Base-by-base conservation (phyloP, 2,888 invertebrate species). In the Listrodromus nycthemerus region DNA sequence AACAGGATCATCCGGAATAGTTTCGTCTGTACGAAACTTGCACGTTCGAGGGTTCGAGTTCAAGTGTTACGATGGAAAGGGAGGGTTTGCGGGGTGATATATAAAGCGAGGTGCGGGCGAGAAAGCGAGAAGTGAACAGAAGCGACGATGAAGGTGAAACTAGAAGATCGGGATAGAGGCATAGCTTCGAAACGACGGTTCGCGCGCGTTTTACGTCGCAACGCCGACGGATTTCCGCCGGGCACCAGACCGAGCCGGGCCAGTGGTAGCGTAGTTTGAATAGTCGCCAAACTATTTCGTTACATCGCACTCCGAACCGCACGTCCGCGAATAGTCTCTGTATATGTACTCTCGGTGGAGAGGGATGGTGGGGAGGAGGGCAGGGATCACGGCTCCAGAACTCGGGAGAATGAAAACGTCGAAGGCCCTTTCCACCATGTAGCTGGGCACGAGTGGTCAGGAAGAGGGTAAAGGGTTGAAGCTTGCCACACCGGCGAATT, bases 241-340 rank as follows among this genome's bases (percentile, higher is more conserved):
- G 24, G 71, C 48, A n/a, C 24, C 71, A 41, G 41, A 52, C n/a
- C 71, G 41, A 50, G 19, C 77, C 70, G 37, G 74, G 77, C 70
- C 63, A 45, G 41, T 85, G 79, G 76, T 58, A 76, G 70, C 75
- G 80, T 85, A 84, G 83, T 86, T 87, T 84, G 83, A 86, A 88
- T 88, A 88, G 86, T 89, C 85, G 76, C 66, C 82, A 65, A 89
- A 90, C 89, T 90, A 88, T 89, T 89, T 86, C 85, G 83, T 84
- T 84, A 78, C 79, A 48, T 80, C 69, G 75, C 65, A 75, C 75
- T 65, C 50, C 24, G 79, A 58, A 61, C 65, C 82, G 55, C 80
- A 78, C 75, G 58, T 80, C 27, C 83, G 41, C 41, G 71, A 66
- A 74, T 27, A 65, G 65, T 52, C 65, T 21, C 65, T 50, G 75